phyloP scores from a whole-genome alignment of 1,140 invertebrate genomes.

The Pectinophora gossypiella region DNA sequence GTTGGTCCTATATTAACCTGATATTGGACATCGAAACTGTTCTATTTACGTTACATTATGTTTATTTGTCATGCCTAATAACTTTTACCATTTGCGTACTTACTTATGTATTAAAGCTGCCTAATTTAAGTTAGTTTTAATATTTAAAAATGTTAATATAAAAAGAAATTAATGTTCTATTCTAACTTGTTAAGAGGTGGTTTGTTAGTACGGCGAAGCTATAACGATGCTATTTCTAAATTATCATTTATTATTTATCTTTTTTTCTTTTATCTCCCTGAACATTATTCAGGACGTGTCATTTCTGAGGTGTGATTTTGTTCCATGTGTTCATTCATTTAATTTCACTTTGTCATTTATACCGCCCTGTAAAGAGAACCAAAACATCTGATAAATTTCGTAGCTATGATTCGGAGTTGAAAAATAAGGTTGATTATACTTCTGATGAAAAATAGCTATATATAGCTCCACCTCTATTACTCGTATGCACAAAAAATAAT shows the following conservation, averaged over 20 bases:
- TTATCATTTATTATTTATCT: background rate
- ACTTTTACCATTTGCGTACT: too few relatives aligned
- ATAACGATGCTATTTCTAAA: background rate
- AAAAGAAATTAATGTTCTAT: conserved; percentile 30
- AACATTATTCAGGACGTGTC: background rate
- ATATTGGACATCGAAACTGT: too few relatives aligned
- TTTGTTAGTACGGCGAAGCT: conserved; percentile 12
- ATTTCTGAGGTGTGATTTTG: background rate
- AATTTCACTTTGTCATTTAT: conserved; percentile 24
- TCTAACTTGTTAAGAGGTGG: conserved; percentile 2
- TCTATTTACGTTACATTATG: too few relatives aligned
- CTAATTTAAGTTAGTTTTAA: background rate
- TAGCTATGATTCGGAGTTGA: too few relatives aligned
- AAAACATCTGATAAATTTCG: too few relatives aligned
- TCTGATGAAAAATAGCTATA: conserved; percentile 15
- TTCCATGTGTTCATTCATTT: background rate
- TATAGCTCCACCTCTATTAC: background rate
- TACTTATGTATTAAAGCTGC: too few relatives aligned
- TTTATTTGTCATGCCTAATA: too few relatives aligned
- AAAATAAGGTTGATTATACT: too few relatives aligned
- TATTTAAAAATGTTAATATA: conserved; percentile 5
- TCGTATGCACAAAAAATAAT: background rate
- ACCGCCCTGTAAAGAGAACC: conserved; percentile 43
- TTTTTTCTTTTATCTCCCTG: background rate
- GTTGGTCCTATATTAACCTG: too few relatives aligned